Evolutionary conservation across 2,113 vertebrate genomes (phyloP), one percentile per base, ranked within the genome.

Genomic region (Grammomys surdaster): DNA sequence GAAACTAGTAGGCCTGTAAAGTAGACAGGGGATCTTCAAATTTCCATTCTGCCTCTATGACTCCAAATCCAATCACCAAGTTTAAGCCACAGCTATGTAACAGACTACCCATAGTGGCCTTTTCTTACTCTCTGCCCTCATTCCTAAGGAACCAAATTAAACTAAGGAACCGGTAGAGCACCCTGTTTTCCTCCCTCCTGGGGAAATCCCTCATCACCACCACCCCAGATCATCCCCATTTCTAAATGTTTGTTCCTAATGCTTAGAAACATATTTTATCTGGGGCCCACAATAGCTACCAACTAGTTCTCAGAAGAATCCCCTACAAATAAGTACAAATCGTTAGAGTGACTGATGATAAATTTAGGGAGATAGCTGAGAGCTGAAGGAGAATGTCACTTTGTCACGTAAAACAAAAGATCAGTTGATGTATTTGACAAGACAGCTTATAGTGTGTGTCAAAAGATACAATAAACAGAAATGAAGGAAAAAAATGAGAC

Each of bases 401-500:
- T 93, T 76, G 36, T 8, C 14, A 63, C 16, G 43, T n/a, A 75
- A 94, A 80, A 36, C 24, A 94, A 67, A 46, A 63, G 22, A 60
- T 69, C 40, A 73, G 17, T 75, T 80, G 46, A 60, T 51, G 6
- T 63, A 11, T 81, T 91, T 84, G 40, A 69, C 58, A 73, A 40
- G 43, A 63, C 40, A 72, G 75, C 76, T 94, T 82, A 72, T 36
- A 84, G 48, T 31, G 2, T 31, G 19, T 76, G 14, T 20, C n/a
- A 80, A 87, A 70, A 70, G 67, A 70, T 70, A 70, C 67, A 36
- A 70, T 70, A 70, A 91, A 73, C 33, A 91, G 72, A 65, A 89
- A 1, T 81, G 20, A 90, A 90, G 58, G 54, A 5, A 28, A 54
- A 87, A 90, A 93, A 46, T 69, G 51, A 89, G 48, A 75, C 12